Evolutionary conservation across 1,140 invertebrate genomes (phyloP), one percentile per base, ranked within the genome.

Genomic region (Sycobia sp.): DNA sequence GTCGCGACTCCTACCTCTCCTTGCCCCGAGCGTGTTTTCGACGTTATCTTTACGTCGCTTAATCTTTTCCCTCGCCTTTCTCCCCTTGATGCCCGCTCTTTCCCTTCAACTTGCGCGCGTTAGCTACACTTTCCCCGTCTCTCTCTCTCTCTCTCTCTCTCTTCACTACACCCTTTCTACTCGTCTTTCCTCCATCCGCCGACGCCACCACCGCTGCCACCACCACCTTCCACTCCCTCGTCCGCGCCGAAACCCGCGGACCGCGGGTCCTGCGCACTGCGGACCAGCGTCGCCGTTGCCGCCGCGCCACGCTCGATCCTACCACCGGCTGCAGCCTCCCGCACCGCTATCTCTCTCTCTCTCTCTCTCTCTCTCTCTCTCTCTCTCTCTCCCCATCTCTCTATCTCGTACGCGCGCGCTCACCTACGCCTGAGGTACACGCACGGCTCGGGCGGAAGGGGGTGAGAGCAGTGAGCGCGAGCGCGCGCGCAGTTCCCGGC

Each of bases 181-280:
- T n/a, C n/a, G n/a, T n/a, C 36, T 53, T 16, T 41, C 44, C 34
- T 20, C 18, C 13, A 16, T 43, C 18, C 16, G 36, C 18, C 16
- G 16, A 22, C 41, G 18, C 41, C 10, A 18, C 41, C n/a, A n/a
- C n/a, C n/a, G n/a, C n/a, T n/a, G n/a, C n/a, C n/a, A n/a, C n/a
- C n/a, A n/a, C n/a, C n/a, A n/a, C n/a, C n/a, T n/a, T n/a, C n/a
- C n/a, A n/a, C n/a, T n/a, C n/a, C n/a, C n/a, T n/a, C n/a, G n/a
- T n/a, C 29, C 29, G 29, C 29, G 11, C 11, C 29, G 29, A 32
- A 32, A 11, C 29, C 29, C 5, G 29, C 32, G 38, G 38, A 29
- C 23, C 32, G 53, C 36, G 18, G 23, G 14, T 55, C 41, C 41
- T 57, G 58, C 58, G 58, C 58, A 61, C 23, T 51, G 49, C 13